phyloP scores from a whole-genome alignment of 2,888 invertebrate genomes.

The Parnassius apollo region DNA sequence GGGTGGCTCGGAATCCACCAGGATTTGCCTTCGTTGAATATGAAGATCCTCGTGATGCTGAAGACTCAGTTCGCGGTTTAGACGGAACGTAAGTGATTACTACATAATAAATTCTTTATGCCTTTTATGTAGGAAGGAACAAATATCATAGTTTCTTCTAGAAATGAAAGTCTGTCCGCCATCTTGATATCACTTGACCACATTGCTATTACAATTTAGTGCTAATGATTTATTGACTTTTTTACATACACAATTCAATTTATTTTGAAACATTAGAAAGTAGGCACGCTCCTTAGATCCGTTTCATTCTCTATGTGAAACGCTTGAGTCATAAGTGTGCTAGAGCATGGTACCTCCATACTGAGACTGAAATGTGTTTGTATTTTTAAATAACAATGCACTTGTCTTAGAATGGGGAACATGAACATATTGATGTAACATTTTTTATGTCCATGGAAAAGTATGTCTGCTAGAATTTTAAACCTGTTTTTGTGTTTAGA shows the following conservation, averaged over 20 bases:
- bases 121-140: neutral
- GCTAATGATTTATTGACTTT: too few relatives aligned
- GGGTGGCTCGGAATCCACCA: constrained; percentile 96
- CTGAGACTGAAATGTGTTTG: constrained; percentile 59
- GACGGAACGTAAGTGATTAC: constrained; percentile 83
- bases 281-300: constrained; percentile 78
- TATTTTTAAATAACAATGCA: constrained; percentile 34
- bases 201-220: neutral
- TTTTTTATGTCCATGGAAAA: neutral
- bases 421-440: constrained; percentile 30
- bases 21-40: constrained; percentile 95
- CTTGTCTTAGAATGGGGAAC: constrained; percentile 74
- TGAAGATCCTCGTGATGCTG: constrained; percentile 93
- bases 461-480: neutral
- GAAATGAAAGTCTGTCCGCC: constrained; percentile 8
- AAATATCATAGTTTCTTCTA: neutral
- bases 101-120: neutral
- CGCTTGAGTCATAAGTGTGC: constrained; percentile 82
- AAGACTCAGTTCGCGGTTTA: constrained; percentile 90
- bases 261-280: constrained; percentile 34
- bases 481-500: constrained; percentile 63
- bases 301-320: constrained; percentile 71
- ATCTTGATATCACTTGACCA: constrained; percentile 19
- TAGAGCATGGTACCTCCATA: constrained; percentile 59
- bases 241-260: constrained; percentile 35